Evolutionary conservation across 2,797 vertebrate species (phyloP).

Genomic region (Chrysocyon brachyurus): DNA sequence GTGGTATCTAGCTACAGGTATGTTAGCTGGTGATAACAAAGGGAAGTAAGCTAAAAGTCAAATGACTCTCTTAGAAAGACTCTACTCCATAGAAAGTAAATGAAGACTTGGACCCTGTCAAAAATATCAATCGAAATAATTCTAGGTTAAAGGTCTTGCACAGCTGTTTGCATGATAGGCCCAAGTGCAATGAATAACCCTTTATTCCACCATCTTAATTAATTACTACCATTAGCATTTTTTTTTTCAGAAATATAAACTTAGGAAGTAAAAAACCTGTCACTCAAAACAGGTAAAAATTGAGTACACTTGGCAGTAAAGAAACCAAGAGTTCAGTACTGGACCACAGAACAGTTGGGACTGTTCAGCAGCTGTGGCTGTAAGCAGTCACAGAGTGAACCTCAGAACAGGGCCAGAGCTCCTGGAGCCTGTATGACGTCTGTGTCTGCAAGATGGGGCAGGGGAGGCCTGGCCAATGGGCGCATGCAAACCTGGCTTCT

Average conservation of each 20-base stretch:
- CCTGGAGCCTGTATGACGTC: no score
- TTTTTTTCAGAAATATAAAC: slow-evolving; percentile 11
- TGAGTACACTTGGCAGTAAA: background rate
- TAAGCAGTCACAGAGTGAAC: background rate
- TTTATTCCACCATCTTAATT: background rate
- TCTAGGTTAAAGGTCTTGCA: background rate
- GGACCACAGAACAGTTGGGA: no score
- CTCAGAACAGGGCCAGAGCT: background rate
- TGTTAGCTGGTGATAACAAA: background rate
- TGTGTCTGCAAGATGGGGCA: background rate
- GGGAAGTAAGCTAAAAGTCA: background rate
- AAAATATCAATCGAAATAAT: background rate
- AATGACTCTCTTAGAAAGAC: background rate
- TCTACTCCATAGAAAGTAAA: background rate
- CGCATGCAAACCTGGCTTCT: background rate
- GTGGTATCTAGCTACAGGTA: background rate
- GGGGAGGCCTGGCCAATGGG: background rate
- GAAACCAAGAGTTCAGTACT: background rate
- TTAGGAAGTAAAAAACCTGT: background rate
- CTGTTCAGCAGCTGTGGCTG: no score
- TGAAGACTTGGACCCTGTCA: background rate
- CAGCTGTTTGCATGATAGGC: background rate
- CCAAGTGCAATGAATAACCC: background rate
- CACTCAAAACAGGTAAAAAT: background rate
- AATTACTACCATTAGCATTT: background rate